Evolutionary conservation across 2,113 vertebrate species (phyloP).

Genomic region (Argyrosomus japonicus): DNA sequence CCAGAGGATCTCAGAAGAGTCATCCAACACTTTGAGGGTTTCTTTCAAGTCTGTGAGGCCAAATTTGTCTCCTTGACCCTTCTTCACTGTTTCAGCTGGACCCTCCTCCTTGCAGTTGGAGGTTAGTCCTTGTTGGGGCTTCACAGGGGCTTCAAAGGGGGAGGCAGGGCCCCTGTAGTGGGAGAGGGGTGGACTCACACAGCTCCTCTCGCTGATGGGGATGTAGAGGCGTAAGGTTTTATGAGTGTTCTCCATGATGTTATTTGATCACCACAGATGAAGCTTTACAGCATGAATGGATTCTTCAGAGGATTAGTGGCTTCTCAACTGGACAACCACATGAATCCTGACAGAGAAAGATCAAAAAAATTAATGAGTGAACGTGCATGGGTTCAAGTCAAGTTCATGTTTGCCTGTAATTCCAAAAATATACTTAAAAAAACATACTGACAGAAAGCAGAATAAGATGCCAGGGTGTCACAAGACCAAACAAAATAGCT

Average conservation of each 20-base stretch:
- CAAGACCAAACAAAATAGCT: background rate
- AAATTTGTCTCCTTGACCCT: slow-evolving; percentile 71
- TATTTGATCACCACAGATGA: slow-evolving; percentile 9
- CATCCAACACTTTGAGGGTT: slow-evolving; percentile 60
- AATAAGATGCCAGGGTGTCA: background rate
- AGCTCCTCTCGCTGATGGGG: slow-evolving; percentile 86
- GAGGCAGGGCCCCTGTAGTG: slow-evolving; percentile 77
- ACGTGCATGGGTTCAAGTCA: background rate
- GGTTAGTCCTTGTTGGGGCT: slow-evolving; percentile 79
- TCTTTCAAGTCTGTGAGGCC: slow-evolving; percentile 69
- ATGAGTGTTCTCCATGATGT: slow-evolving; percentile 87
- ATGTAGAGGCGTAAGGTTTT: slow-evolving; percentile 83
- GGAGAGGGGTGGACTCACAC: slow-evolving; percentile 85
- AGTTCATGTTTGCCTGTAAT: background rate
- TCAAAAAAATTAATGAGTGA: background rate
- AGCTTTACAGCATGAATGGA: background rate
- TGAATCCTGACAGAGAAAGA: slow-evolving; percentile 29
- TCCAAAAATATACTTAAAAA: background rate
- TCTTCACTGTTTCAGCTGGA: slow-evolving; percentile 67
- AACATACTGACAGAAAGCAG: background rate
- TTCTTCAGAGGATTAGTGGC: background rate
- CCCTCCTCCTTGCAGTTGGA: slow-evolving; percentile 82
- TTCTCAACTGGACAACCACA: background rate
- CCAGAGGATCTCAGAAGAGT: slow-evolving; percentile 83
- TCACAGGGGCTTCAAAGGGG: slow-evolving; percentile 72